These are phyloP conservation scores for Spicauda simplicius DNA, from an alignment of 2,888 invertebrate genomes.

Conservation along the genomic window DNA sequence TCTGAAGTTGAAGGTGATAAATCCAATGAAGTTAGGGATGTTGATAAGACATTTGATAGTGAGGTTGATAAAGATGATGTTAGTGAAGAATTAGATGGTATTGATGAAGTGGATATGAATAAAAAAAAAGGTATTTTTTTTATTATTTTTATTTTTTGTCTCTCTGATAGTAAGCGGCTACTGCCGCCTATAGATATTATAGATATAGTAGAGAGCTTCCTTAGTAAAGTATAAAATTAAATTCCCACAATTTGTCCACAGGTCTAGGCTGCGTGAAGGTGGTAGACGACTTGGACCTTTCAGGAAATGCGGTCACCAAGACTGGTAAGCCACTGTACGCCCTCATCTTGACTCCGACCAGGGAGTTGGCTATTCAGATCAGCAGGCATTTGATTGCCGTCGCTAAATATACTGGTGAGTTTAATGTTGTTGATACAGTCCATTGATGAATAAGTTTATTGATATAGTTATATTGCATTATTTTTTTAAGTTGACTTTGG, in stretches of 20 bases:
- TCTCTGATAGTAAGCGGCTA: no score
- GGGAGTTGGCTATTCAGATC: slow-evolving; percentile 98
- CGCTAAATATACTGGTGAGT: no score
- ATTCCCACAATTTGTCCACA: slow-evolving; percentile 42
- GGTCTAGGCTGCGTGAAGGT: slow-evolving; percentile 86
- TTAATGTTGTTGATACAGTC: no score
- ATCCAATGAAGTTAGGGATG: slow-evolving; percentile 30
- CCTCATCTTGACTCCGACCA: slow-evolving; percentile 96
- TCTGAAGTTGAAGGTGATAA: slow-evolving; percentile 39
- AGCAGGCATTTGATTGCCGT: no score
- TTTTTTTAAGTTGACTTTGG: no score
- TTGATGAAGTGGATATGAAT: slow-evolving; percentile 48
- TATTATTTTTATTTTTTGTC: no score
- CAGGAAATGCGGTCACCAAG: slow-evolving; percentile 56
- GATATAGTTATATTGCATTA: no score
- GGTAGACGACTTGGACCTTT: slow-evolving; percentile 78
- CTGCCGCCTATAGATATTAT: no score
- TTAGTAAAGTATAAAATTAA: no score
- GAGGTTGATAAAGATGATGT: slow-evolving; percentile 39
- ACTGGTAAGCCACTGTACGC: slow-evolving; percentile 89
- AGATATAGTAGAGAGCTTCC: no score
- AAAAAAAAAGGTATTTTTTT: slow-evolving; percentile 43
- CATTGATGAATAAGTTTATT: no score
- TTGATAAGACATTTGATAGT: slow-evolving; percentile 39
- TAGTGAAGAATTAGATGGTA: slow-evolving; percentile 44